A percentile compares a stretch with the other conserved stretches of the same genome.
Conservation (phyloP, 2,113 vertebrate species). For the Gambusia affinis region DNA sequence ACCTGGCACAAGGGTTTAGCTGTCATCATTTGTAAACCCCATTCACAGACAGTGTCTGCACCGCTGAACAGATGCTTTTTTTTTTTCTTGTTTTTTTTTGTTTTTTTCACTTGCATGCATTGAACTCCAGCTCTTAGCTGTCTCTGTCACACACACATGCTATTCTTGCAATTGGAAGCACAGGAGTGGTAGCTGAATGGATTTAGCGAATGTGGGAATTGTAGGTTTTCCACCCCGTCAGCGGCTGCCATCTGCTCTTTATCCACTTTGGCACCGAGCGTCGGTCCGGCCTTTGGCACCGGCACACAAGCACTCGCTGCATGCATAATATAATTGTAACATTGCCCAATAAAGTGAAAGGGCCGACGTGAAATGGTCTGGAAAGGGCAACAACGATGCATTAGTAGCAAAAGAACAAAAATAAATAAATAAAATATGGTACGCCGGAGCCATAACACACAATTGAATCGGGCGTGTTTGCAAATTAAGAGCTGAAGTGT, state of each 20-base stretch:
- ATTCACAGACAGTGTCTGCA: slow-evolving; percentile 51
- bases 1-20: background rate
- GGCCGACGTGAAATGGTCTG: background rate
- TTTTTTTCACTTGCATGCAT: slow-evolving; percentile 48
- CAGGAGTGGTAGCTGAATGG: slow-evolving; percentile 62
- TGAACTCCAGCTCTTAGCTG: slow-evolving; percentile 61
- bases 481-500: slow-evolving; percentile 16
- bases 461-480: slow-evolving; percentile 5
- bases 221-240: slow-evolving; percentile 65
- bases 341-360: slow-evolving; percentile 27
- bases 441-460: background rate
- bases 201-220: slow-evolving; percentile 66
- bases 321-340: slow-evolving; percentile 52
- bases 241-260: slow-evolving; percentile 76
- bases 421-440: background rate
- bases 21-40: slow-evolving; percentile 41
- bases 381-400: slow-evolving; percentile 4
- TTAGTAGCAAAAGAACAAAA: background rate
- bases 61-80: slow-evolving; percentile 43
- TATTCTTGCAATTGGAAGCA: slow-evolving; percentile 52
- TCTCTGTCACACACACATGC: slow-evolving; percentile 58
- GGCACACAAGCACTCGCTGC: slow-evolving; percentile 15
- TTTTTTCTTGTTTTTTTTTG: background rate
- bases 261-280: slow-evolving; percentile 70
- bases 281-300: slow-evolving; percentile 64